A percentile compares a stretch with the other conserved stretches of the same genome.
Evolutionary conservation across 2,797 vertebrate genomes (phyloP).

Genomic region (Triplophysa yarkandensis): DNA sequence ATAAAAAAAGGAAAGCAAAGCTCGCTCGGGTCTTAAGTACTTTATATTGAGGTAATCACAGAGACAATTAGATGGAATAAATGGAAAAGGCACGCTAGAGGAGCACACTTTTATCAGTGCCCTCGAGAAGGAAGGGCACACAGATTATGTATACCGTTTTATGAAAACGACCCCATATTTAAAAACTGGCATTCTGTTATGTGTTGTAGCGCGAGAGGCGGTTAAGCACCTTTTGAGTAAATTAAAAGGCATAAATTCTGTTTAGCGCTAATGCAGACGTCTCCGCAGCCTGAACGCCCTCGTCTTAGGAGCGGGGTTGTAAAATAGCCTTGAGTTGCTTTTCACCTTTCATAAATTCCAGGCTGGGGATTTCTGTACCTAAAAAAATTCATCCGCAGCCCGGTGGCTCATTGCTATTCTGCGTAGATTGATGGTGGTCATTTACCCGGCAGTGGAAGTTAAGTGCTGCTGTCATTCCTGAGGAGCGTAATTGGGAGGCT

Average conservation of each 20-base stretch:
- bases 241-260: conserved; percentile 99
- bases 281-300: conserved; percentile 68
- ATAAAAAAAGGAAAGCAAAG: conserved; percentile 53
- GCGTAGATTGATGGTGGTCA: conserved; percentile 88
- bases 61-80: conserved; percentile 61
- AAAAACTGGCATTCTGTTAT: conserved; percentile 84
- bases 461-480: conserved; percentile 90
- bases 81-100: conserved; percentile 44
- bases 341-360: conserved; percentile 95
- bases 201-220: conserved; percentile 88
- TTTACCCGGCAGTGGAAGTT: conserved; percentile 85
- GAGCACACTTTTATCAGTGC: conserved; percentile 59
- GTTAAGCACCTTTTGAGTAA: conserved; percentile 90
- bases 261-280: conserved; percentile 84
- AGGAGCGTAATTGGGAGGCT: conserved; percentile 91
- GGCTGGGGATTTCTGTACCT: conserved; percentile 82
- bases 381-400: conserved; percentile 83
- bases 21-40: conserved; percentile 50
- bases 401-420: conserved; percentile 88
- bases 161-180: conserved; percentile 88
- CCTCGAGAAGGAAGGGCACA: conserved; percentile 73
- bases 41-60: conserved; percentile 56
- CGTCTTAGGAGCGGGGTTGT: conserved; percentile 53
- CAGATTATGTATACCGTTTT: conserved; percentile 79
- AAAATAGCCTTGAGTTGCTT: conserved; percentile 86